phyloP scores from a whole-genome alignment of 2,113 vertebrate genomes.

The Pandion haliaetus region DNA sequence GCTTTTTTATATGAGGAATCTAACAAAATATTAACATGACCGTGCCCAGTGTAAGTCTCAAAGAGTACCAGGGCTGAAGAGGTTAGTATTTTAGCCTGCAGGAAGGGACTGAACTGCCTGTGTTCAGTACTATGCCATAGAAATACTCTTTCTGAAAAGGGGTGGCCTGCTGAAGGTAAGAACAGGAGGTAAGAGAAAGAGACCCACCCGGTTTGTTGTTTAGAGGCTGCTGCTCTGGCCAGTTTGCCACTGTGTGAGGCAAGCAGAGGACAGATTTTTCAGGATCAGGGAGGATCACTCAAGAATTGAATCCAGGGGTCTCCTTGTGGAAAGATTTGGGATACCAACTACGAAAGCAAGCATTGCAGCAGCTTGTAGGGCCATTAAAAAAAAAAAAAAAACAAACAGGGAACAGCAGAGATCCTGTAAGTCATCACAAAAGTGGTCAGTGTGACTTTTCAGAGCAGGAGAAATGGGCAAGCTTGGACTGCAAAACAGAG shows the following conservation, averaged over 20 bases:
- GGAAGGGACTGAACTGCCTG: background rate
- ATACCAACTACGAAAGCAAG: background rate
- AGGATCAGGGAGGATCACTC: background rate
- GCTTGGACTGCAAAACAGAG: background rate
- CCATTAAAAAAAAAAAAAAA: background rate
- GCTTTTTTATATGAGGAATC: background rate
- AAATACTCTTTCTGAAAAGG: background rate
- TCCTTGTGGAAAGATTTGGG: background rate
- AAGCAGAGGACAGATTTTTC: background rate
- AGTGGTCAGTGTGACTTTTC: background rate
- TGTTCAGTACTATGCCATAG: background rate
- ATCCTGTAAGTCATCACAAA: background rate
- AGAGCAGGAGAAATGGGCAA: background rate
- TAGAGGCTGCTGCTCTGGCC: background rate
- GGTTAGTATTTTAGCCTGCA: background rate
- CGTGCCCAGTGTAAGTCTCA: accelerated
- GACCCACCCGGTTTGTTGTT: accelerated
- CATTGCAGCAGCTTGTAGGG: background rate
- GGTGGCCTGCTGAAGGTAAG: background rate
- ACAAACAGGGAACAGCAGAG: background rate
- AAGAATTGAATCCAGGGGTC: background rate
- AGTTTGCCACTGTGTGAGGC: accelerated
- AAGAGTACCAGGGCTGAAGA: background rate
- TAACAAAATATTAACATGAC: background rate
- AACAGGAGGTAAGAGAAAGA: background rate